Base-by-base conservation (phyloP, 2,888 invertebrate species). In the Drosophila engyochracea region DNA sequence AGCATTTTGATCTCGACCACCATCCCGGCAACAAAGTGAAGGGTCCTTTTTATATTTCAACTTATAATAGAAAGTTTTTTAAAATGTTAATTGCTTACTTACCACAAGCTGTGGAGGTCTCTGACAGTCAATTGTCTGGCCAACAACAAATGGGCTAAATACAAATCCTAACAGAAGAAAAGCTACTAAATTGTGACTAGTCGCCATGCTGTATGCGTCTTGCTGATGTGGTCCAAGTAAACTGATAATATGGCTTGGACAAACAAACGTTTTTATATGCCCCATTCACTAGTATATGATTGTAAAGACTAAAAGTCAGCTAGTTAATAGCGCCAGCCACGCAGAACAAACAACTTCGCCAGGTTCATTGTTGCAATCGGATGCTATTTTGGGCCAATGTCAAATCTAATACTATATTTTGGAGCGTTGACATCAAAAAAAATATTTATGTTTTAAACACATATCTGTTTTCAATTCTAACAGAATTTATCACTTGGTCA, bases 21-120 rank as follows among this genome's bases (percentile, higher is more conserved):
- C 93, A 72, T 93, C 93, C 19, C 84, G 79, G 59, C 93, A 93
- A 55, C 93, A 93, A 10, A 66, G 68, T 4, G 92, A 79, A 2
- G 93, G 93, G 70, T 93, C 92, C 93, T 93, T 9, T 22, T 25
- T n/a, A 2, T 19, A 31, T 9, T 6, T 35, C 1, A 52, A 12
- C 10, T 19, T 25, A 0, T 10, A 31, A 28, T 22, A 12, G 31
- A 7, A 14, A 10, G 4, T 19, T 10, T 33, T 19, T 10, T 31
- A 22, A 3, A 25, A 3, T 16, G 28, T 10, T 7, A 0, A 0
- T 19, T 49, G 19, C 19, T 59, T 62, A 85, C 92, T 89, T 87
- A 93, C 93, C 73, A 93, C 91, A 68, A 93, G 80, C 52, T 89
- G 91, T 3, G 93, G 93, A 2, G 93, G 93, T 53, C 83, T 78